Percentiles rank a stretch among this genome's conserved stretches.
These are phyloP conservation scores for Drosophila kikkawai DNA, from an alignment of 1,140 invertebrate genomes.

Conservation along the genomic window DNA sequence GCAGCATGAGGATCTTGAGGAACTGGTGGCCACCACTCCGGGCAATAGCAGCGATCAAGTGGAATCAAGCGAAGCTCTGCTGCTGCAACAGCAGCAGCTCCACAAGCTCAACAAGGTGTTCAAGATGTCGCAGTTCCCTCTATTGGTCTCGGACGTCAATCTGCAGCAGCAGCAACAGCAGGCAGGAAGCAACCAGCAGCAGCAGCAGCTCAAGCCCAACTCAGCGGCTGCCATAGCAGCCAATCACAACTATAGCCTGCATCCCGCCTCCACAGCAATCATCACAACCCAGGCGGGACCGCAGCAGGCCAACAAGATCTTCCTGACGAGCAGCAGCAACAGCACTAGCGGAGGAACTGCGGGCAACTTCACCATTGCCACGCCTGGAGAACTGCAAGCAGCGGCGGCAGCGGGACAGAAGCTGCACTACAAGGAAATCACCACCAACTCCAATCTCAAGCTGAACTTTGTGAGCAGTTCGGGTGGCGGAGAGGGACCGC, in stretches of 20 bases:
- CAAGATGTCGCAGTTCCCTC: constrained; percentile 77
- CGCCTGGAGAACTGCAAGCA: constrained; percentile 69
- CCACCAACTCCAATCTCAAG: constrained; percentile 79
- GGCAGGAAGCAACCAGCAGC: constrained; percentile 41
- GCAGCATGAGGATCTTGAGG: constrained; percentile 60
- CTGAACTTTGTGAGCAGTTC: constrained; percentile 76
- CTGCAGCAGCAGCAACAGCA: constrained; percentile 65
- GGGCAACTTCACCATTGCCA: constrained; percentile 79
- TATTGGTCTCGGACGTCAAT: constrained; percentile 78
- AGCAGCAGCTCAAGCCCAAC: constrained; percentile 74
- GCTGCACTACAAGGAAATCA: constrained; percentile 76
- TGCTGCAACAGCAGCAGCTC: constrained; percentile 59
- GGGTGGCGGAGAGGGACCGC: constrained; percentile 26
- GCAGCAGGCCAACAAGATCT: constrained; percentile 80
- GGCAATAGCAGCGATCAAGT: constrained; percentile 55
- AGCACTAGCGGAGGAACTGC: constrained; percentile 54
- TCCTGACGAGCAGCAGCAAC: constrained; percentile 78
- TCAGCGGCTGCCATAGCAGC: constrained; percentile 75
- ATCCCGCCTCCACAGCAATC: constrained; percentile 74
- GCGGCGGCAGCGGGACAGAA: constrained; percentile 64
- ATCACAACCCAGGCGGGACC: constrained; percentile 70
- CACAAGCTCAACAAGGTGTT: constrained; percentile 80
- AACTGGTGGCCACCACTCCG: constrained; percentile 51
- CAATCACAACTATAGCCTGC: constrained; percentile 83
- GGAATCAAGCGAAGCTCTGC: constrained; percentile 46